Conservation (phyloP, 2,113 vertebrate genomes). For the Scomber colias region DNA sequence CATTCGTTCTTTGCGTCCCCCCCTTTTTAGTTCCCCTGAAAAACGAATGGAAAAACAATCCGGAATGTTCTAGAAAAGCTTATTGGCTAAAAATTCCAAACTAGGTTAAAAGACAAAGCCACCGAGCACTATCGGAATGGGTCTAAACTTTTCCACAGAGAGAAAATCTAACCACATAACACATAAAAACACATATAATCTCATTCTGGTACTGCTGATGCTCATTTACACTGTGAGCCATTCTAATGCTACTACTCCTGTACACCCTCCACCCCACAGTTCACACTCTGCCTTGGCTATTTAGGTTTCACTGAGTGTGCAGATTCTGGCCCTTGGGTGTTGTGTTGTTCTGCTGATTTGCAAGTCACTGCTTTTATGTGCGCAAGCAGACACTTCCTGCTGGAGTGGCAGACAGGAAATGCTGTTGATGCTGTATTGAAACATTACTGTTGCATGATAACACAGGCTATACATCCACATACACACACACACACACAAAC, state of each 20-base stretch:
- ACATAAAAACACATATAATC: background rate
- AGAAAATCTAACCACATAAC: background rate
- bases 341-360: slow-evolving; percentile 16
- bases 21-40: background rate
- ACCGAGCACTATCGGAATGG: background rate
- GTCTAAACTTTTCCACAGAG: slow-evolving; percentile 7
- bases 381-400: slow-evolving; percentile 6
- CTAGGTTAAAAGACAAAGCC: slow-evolving; percentile 3
- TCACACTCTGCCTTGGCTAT: slow-evolving; percentile 1
- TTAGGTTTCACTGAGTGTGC: slow-evolving; percentile 14
- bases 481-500: too few relatives aligned
- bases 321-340: slow-evolving; percentile 8
- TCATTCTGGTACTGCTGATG: background rate
- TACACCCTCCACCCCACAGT: background rate
- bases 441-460: background rate
- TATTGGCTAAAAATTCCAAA: background rate
- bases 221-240: background rate
- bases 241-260: background rate
- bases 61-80: background rate
- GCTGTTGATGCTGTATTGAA: slow-evolving; percentile 2
- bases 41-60: slow-evolving; percentile 49
- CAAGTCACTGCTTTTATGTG: background rate
- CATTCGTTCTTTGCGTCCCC: slow-evolving; percentile 16
- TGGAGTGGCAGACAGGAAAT: background rate
- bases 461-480: background rate